Percentiles rank a stretch among this genome's conserved stretches.
phyloP scores from a whole-genome alignment of 2,797 vertebrate species.

The Tragopan temminckii region DNA sequence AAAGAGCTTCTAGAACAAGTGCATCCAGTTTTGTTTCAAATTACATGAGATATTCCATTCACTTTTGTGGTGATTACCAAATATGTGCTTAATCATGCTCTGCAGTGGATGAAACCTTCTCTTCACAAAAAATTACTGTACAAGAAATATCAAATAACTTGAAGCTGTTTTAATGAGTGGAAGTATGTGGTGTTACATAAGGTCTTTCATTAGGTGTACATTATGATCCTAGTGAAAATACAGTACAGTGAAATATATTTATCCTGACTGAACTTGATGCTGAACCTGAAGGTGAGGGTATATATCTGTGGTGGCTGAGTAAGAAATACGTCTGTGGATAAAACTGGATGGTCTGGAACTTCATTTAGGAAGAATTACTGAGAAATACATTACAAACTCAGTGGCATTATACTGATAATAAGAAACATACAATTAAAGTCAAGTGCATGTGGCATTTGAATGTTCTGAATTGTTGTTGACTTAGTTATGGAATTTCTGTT shows the following conservation, averaged over 20 bases:
- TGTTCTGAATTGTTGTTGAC: neutral
- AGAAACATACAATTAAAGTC: neutral
- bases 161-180: neutral
- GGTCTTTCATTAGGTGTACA: neutral
- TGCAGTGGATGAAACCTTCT: neutral
- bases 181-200: neutral
- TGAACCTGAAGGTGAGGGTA: neutral
- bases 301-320: neutral
- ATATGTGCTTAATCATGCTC: conserved; percentile 3
- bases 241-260: neutral
- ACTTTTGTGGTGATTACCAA: neutral
- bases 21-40: neutral
- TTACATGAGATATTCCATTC: neutral
- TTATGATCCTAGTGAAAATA: neutral
- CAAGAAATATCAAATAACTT: conserved; percentile 17
- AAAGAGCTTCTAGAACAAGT: conserved; percentile 2
- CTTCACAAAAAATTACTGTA: neutral
- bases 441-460: neutral
- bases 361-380: neutral
- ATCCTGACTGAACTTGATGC: neutral
- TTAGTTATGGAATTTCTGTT: neutral
- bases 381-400: neutral
- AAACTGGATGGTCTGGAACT: neutral
- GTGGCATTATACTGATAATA: neutral
- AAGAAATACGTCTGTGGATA: neutral